A percentile compares a stretch with the other conserved stretches of the same genome.
Evolutionary conservation across 64 coral and sea anemone species (phyloP).

Genomic region (Acropora tenuis): DNA sequence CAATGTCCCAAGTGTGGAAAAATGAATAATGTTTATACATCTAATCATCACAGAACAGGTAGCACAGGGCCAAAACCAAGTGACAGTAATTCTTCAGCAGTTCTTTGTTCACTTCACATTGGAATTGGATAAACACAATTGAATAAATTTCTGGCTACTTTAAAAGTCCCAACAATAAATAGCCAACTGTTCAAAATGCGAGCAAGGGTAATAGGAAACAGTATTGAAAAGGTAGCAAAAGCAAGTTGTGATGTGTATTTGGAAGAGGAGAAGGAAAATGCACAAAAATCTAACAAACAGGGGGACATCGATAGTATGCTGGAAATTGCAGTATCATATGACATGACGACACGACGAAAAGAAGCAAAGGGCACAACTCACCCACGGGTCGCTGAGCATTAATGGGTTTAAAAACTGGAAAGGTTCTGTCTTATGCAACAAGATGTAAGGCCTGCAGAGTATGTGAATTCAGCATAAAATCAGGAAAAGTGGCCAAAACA

Average conservation of each 20-base stretch:
- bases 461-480: conserved; percentile 45
- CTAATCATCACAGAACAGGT: neutral
- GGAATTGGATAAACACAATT: conserved; percentile 67
- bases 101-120: conserved; percentile 57
- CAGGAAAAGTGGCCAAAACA: conserved; percentile 9
- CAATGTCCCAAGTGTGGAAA: conserved; percentile 35
- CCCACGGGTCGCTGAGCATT: conserved; percentile 53
- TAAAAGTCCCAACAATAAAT: conserved; percentile 65
- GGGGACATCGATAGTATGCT: conserved; percentile 25
- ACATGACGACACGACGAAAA: conserved; percentile 64
- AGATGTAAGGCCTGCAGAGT: conserved; percentile 48
- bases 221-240: too few species aligned
- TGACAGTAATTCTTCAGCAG: conserved; percentile 61
- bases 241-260: too few species aligned
- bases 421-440: conserved; percentile 63
- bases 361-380: conserved; percentile 65
- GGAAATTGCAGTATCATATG: conserved; percentile 45
- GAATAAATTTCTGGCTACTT: conserved; percentile 51
- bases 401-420: conserved; percentile 60
- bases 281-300: neutral
- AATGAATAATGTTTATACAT: conserved; percentile 41
- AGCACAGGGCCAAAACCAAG: conserved; percentile 31
- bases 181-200: too few species aligned
- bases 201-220: too few species aligned
- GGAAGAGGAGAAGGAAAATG: conserved; percentile 2